Evolutionary conservation across 1,140 invertebrate genomes (phyloP).

Genomic region (Lucilia sericata): DNA sequence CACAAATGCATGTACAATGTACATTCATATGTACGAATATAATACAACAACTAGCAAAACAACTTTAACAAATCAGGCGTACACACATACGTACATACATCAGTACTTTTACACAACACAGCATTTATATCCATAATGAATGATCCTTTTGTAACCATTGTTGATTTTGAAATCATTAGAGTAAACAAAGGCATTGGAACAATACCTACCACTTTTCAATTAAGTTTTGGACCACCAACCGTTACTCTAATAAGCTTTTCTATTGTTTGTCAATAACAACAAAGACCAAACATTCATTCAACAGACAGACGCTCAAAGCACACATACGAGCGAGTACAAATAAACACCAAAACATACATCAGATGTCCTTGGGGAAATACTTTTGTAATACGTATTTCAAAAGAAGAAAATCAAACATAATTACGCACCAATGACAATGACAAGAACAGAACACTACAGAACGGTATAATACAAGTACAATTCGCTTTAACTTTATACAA

Average conservation of each 20-base stretch:
- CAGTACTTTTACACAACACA: too few species aligned
- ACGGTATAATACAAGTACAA: too few species aligned
- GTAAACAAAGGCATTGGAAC: neutral
- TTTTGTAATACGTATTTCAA: slow-evolving; percentile 8
- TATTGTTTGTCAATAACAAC: neutral
- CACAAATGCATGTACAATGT: too few species aligned
- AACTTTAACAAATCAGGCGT: too few species aligned
- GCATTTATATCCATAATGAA: neutral
- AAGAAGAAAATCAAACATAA: slow-evolving; percentile 17
- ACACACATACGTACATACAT: too few species aligned
- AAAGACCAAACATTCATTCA: neutral
- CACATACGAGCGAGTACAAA: neutral
- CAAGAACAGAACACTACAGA: neutral
- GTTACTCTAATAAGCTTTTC: slow-evolving; percentile 4
- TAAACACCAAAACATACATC: neutral
- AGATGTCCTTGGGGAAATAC: slow-evolving; percentile 26
- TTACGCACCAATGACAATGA: slow-evolving; percentile 4
- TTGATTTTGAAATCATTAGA: neutral
- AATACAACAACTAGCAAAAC: too few species aligned
- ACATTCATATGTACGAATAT: too few species aligned
- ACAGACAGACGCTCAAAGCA: neutral
- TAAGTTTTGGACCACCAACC: slow-evolving; percentile 15
- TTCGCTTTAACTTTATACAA: too few species aligned
- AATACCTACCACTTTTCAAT: slow-evolving; percentile 10
- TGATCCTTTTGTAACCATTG: slow-evolving; percentile 13